Evolutionary conservation across 2,888 invertebrate species (phyloP), one percentile per base, ranked within the genome.

Genomic region (Notodonta ziczac): DNA sequence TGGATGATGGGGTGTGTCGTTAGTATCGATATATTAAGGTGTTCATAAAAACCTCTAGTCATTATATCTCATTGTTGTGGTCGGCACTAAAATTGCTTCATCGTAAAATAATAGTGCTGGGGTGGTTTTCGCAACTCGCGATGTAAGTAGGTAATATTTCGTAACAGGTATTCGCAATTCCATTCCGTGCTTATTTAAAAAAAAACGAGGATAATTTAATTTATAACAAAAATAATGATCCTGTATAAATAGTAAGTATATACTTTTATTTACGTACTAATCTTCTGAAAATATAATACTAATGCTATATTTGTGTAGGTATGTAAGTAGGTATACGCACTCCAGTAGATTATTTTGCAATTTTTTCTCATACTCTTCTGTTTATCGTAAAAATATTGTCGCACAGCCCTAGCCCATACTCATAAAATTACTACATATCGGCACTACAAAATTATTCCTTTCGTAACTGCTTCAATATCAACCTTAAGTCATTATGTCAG

Each of bases 401-500:
- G 56, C 62, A 62, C 74, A 68, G 60, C 74, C 66, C 71, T 74
- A 74, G 69, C 10, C 73, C 73, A 71, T 78, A 79, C 81, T 84
- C 86, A 88, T 88, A 89, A 87, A 87, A 87, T 87, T 85, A 85
- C 84, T 79, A 79, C 74, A 73, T 75, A 69, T 9, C 70, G 64
- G 67, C 72, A 73, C 74, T 70, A 69, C 64, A 69, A 75, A 73
- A 74, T 67, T 62, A 54, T 52, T 65, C 62, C 63, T 60, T 40
- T 51, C 52, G 40, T 39, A 24, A 39, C 58, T 62, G 60, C 55
- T 57, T 68, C 60, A 73, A 65, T 62, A 61, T 66, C 61, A 63
- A 67, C 68, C 71, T 67, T 74, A 65, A 10, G 13, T 2, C 52
- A 57, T 62, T 63, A 52, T 14, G 60, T 71, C 71, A 73, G 61